phyloP scores from a whole-genome alignment of 2,888 invertebrate species.

The Clostera curtula region DNA sequence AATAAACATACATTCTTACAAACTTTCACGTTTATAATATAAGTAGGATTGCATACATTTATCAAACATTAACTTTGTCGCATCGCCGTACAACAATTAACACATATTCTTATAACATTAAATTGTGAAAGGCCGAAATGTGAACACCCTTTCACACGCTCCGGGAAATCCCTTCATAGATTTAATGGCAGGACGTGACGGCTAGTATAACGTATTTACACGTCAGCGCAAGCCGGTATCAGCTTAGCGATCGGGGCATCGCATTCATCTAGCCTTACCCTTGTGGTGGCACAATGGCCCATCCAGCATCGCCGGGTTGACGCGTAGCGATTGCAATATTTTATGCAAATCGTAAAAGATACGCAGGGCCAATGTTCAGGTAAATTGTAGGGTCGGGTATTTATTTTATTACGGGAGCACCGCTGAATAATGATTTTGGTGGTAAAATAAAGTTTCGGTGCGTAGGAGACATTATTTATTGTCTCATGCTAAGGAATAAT shows the following conservation, averaged over 20 bases:
- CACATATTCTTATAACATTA: not conserved
- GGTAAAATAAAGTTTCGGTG: too few relatives aligned
- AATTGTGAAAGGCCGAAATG: too few relatives aligned
- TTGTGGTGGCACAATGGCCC: slow-evolving; percentile 47
- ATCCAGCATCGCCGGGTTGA: slow-evolving; percentile 38
- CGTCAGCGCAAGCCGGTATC: slow-evolving; percentile 47
- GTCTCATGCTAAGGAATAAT: too few relatives aligned
- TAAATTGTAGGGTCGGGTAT: slow-evolving; percentile 13
- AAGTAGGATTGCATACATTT: too few relatives aligned
- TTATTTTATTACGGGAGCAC: slow-evolving; percentile 10
- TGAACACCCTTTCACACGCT: slow-evolving; percentile 14
- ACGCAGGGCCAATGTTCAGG: slow-evolving; percentile 7
- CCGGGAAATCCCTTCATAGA: slow-evolving; percentile 13
- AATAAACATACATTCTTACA: too few relatives aligned
- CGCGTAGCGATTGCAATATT: slow-evolving; percentile 44
- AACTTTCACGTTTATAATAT: too few relatives aligned
- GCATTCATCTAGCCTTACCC: slow-evolving; percentile 62
- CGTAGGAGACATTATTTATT: too few relatives aligned
- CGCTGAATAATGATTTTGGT: too few relatives aligned
- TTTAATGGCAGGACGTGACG: slow-evolving; percentile 19
- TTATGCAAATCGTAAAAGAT: slow-evolving; percentile 36
- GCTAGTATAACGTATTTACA: slow-evolving; percentile 34
- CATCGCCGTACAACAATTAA: too few relatives aligned
- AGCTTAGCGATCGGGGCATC: slow-evolving; percentile 38
- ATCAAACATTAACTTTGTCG: too few relatives aligned